Conservation (phyloP, 1,140 invertebrate genomes). For the Drosophila burlai region DNA sequence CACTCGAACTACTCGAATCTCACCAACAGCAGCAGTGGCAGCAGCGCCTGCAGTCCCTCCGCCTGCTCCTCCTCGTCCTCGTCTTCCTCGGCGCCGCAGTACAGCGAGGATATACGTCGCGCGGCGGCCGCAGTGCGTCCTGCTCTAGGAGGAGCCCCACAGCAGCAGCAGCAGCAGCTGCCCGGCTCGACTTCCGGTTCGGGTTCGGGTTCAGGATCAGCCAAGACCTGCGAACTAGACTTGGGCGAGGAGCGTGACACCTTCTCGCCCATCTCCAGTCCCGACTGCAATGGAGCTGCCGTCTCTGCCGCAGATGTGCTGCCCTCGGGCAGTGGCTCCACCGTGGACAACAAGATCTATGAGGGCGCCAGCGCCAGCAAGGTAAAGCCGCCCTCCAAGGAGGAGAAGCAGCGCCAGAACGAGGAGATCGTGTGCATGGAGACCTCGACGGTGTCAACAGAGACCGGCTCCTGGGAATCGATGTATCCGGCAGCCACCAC, state of each 20-base stretch:
- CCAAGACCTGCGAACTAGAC: constrained; percentile 79
- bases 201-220: constrained; percentile 60
- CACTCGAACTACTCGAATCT: constrained; percentile 79
- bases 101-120: constrained; percentile 76
- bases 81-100: constrained; percentile 75
- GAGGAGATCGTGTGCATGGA: constrained; percentile 88
- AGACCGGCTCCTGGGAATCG: constrained; percentile 88
- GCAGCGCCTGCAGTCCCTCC: constrained; percentile 53
- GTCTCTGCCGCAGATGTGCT: constrained; percentile 6
- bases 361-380: constrained; percentile 34
- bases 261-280: constrained; percentile 74
- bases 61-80: constrained; percentile 50
- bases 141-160: background rate
- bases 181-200: constrained; percentile 33
- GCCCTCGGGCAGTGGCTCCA: constrained; percentile 28
- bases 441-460: constrained; percentile 87
- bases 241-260: constrained; percentile 79
- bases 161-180: constrained; percentile 27
- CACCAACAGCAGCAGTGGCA: constrained; percentile 64
- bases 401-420: constrained; percentile 90
- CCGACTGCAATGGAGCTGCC: constrained; percentile 55
- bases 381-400: constrained; percentile 86
- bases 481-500: constrained; percentile 84
- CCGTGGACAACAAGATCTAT: constrained; percentile 53
- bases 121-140: constrained; percentile 32